These are phyloP conservation scores for Ditylenchus dipsaci DNA, from an alignment of 1,140 invertebrate genomes.

Conservation along the genomic window DNA sequence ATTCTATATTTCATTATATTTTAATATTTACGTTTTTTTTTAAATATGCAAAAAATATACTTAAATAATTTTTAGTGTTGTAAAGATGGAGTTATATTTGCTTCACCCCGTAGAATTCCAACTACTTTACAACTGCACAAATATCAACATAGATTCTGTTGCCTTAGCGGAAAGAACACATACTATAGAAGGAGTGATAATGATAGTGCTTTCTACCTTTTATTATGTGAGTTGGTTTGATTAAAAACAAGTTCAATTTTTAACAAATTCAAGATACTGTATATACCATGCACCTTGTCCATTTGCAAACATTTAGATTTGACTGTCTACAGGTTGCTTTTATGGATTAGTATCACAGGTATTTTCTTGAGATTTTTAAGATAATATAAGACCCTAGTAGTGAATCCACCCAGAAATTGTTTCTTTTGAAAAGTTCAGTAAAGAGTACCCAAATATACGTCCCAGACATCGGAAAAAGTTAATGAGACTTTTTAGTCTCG, in stretches of 20 bases:
- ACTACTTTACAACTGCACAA: conserved; percentile 27
- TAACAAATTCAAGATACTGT: background rate
- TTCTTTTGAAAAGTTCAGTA: no score
- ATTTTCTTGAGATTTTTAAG: no score
- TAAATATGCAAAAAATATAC: no score
- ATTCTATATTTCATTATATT: no score
- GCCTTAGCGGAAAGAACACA: conserved; percentile 24
- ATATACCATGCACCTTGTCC: background rate
- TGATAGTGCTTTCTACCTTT: background rate
- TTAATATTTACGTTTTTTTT: no score
- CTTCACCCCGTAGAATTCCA: conserved; percentile 31
- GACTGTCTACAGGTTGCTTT: conserved; percentile 7
- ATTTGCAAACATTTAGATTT: background rate
- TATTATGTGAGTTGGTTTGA: background rate
- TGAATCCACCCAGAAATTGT: no score
- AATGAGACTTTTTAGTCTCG: no score
- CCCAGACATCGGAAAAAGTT: no score
- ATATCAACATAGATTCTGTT: conserved; percentile 24
- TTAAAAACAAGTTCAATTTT: no score
- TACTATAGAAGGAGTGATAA: conserved; percentile 18
- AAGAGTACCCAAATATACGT: no score
- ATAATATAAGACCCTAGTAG: no score
- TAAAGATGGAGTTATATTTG: conserved; percentile 27
- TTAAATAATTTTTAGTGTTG: no score
- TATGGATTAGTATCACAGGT: conserved; percentile 15